Base-by-base conservation (phyloP, 2,888 invertebrate genomes). In the Geotrupes spiniger region DNA sequence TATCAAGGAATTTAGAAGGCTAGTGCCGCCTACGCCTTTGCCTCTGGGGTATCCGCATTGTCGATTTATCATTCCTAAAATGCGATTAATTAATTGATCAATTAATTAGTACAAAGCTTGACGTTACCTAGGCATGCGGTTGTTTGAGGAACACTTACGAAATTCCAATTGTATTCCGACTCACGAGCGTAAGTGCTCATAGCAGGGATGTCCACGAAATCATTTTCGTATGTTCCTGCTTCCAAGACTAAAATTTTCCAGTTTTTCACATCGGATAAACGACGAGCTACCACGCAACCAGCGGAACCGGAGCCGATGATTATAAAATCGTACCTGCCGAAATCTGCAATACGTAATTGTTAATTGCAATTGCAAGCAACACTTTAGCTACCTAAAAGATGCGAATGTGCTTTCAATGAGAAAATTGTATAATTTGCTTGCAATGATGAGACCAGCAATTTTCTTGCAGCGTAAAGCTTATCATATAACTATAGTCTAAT, bases 1-100 rank as follows among this genome's bases (percentile, higher is more conserved):
- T 1, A 87, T 75, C 87, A 91, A 87, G 61, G 82, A 88, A 70
- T 91, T 90, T 2, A 88, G 82, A 4, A 88, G 82, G 25, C 87
- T 87, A 2, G 84, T 82, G 0, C 91, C 91, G 0, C 92, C 91
- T 15, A 89, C 65, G 1, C 85, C 87, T 62, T 83, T 84, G 0
- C 90, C 90, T 38, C 84, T 77, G 0, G 87, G 85, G 80, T 48
- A 29, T 6, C 26, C 28, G 17, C 38, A 38, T 38, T 11, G 5
- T 5, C 11, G 12, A 16, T 38, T 15, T 9, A 38, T n/a, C 38
- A 38, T 38, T 10, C 38, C 38, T 38, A 38, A 2, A 17, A 11
- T n/a, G n/a, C 12, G 8, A 4, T 31, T 10, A 11, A 5, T 11
- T 31, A 10, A 11, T 8, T 12, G 12, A 31, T 11, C 4, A 4